A percentile compares a stretch with the other conserved stretches of the same genome.
Evolutionary conservation across 2,113 vertebrate genomes (phyloP).

Genomic region (Thomomys bottae): DNA sequence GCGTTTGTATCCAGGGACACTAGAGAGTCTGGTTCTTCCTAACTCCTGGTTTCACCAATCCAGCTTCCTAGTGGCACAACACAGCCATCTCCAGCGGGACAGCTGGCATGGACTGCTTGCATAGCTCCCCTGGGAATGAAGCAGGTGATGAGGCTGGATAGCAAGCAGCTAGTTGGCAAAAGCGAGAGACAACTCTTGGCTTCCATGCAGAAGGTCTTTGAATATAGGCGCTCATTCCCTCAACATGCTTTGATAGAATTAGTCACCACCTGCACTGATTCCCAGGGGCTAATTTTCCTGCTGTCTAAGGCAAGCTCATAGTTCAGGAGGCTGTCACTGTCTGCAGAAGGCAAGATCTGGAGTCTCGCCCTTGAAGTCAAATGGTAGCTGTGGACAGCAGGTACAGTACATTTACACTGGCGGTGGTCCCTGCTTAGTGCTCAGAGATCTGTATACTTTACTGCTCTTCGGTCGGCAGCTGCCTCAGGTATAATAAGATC

Average conservation of each 20-base stretch:
- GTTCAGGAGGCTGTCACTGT: constrained; percentile 62
- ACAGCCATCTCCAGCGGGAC: constrained; percentile 27
- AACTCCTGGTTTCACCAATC: background rate
- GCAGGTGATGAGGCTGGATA: constrained; percentile 58
- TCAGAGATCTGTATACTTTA: background rate
- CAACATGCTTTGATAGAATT: constrained; percentile 43
- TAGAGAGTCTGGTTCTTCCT: background rate
- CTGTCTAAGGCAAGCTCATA: constrained; percentile 41
- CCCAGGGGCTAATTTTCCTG: constrained; percentile 57
- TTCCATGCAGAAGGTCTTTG: constrained; percentile 53
- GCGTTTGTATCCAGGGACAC: background rate
- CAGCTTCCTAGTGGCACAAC: background rate
- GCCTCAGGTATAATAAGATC: constrained; percentile 59
- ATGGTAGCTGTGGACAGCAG: constrained; percentile 64
- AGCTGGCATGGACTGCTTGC: constrained; percentile 45
- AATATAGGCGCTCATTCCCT: constrained; percentile 42
- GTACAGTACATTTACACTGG: constrained; percentile 50
- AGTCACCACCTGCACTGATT: constrained; percentile 63
- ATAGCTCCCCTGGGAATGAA: constrained; percentile 19
- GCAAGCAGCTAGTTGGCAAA: constrained; percentile 43
- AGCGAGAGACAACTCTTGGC: constrained; percentile 37
- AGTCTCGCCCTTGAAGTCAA: constrained; percentile 56
- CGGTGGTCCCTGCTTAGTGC: constrained; percentile 12
- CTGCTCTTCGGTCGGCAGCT: constrained; percentile 48
- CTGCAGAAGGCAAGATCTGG: constrained; percentile 25